Base-by-base conservation (phyloP, 2,113 vertebrate genomes). In the Capreolus pygargus region DNA sequence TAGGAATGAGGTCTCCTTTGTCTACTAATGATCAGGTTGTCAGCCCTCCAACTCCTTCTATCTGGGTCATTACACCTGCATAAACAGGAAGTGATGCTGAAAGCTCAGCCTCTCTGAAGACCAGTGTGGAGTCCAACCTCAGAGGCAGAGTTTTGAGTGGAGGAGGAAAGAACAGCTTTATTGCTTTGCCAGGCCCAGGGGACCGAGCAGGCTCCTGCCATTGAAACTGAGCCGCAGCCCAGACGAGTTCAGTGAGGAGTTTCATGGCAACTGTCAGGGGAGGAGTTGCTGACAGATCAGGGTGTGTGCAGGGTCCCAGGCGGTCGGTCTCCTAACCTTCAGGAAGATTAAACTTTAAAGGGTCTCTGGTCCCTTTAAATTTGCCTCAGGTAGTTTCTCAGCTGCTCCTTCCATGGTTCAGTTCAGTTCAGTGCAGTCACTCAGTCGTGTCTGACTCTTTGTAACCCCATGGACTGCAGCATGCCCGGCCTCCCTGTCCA, bases 31-130 rank as follows among this genome's bases (percentile, higher is more conserved):
- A 64, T 64, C 7, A 30, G 7, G 30, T 64, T 64, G 61, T 64
- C 61, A 33, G 0, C 30, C 30, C 0, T 33, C 61, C 15, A 17
- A 17, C 30, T 33, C 61, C 3, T 7, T 7, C 60, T 64, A 4
- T 64, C 61, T 64, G 61, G 30, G 30, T 4, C 7, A 0, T n/a
- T 15, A 64, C 61, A 64, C 61, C 61, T 17, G 61, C 30, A 4
- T 17, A 2, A 17, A 64, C 30, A 64, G 15, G 1, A 64, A 17
- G 30, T 3, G 61, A 64, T n/a, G 30, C 30, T 64, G 30, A 33
- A 33, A 33, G 30, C 15, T 64, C 61, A 64, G 61, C 30, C 30
- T 64, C 61, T 64, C 61, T 64, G 61, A 17, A 64, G 15, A 64
- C 61, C 61, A 33, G 15, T 33, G 61, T 64, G 15, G 61, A 17